Base-by-base conservation (phyloP, 92 coral and sea anemone genomes). In the Virgularia gustaviana region DNA sequence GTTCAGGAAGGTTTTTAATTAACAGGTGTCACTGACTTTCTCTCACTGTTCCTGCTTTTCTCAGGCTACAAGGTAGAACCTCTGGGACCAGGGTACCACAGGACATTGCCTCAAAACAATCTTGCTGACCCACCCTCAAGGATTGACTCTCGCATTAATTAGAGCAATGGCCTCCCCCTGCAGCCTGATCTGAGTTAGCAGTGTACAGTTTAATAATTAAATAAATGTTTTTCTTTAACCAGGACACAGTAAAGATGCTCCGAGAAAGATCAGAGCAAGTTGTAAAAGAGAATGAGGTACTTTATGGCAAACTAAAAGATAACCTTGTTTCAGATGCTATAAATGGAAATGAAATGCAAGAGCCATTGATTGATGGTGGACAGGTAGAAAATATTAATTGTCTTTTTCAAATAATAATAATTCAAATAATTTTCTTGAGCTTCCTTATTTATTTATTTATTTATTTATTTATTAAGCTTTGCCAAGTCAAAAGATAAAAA, bases 241-340 rank as follows among this genome's bases (percentile, higher is more conserved):
- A 92, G 98, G 89, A 92, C 76, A 85, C 98, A 5, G 71, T 92
- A 35, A 63, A 57, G 38, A 76, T 86, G 12, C 54, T 92, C 29
- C 83, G 77, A 45, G 83, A 89, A 66, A 82, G 88, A 73, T 67
- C 98, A 76, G 88, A 87, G 41, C 81, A 79, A 28, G 74, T 92
- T 31, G 79, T 85, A n/a, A 76, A 72, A 62, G 98, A 92, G 72
- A 92, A 92, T 72, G 88, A 89, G 55, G 80, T 88, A 9, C 73
- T 92, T 8, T 83, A 84, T 74, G 89, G 85, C 47, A 88, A 87
- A 33, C 78, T 94, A 43, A 89, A 94, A 37, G 86, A 73, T 9
- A 79, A 76, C 52, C 85, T 90, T 25, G 70, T 81, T 12, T 51
- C 76, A 25, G 85, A 89, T 72, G 74, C 82, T 47, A 49, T 86